Evolutionary conservation across 2,888 invertebrate genomes (phyloP).

Genomic region (Caenorhabditis angaria): DNA sequence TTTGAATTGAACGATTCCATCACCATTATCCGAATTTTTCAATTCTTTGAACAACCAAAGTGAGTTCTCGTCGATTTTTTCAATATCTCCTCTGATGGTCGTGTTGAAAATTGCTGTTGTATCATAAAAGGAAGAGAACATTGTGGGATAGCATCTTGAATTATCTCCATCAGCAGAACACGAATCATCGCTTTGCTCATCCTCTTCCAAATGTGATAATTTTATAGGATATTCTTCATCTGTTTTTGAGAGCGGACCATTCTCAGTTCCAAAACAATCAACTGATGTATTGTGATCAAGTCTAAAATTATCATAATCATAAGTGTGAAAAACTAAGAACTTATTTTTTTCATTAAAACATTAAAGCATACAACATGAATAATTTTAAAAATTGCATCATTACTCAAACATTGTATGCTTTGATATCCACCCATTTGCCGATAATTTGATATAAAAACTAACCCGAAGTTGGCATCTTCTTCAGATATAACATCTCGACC

Average conservation of each 20-base stretch:
- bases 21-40: not conserved
- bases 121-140: not conserved
- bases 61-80: not conserved
- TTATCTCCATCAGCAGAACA: not conserved
- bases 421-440: no score
- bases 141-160: not conserved
- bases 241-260: not conserved
- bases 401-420: no score
- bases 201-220: not conserved
- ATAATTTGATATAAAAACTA: no score
- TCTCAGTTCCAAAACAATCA: no score
- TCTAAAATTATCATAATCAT: no score
- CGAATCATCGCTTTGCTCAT: not conserved
- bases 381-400: no score
- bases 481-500: no score
- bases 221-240: not conserved
- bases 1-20: not conserved
- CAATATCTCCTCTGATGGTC: not conserved
- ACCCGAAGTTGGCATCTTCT: no score
- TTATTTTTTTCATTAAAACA: no score
- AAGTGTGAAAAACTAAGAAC: no score
- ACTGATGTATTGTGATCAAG: no score
- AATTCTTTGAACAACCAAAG: not conserved
- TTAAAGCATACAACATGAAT: no score
- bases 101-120: not conserved